phyloP scores from a whole-genome alignment of 2,888 invertebrate species.

The Diplazon laetatorius region DNA sequence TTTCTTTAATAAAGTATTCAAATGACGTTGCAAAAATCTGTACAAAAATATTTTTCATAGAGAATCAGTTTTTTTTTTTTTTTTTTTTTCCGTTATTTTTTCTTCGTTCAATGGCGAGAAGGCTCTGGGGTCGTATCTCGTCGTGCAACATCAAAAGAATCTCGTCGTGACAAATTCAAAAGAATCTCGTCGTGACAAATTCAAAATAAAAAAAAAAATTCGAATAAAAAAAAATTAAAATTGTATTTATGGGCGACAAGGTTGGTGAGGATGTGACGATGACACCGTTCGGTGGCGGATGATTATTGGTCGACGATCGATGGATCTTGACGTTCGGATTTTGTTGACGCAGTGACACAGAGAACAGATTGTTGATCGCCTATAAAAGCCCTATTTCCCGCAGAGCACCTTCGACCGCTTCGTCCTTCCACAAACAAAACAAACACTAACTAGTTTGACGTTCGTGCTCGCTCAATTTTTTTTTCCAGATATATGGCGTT shows the following conservation, averaged over 20 bases:
- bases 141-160: too few relatives aligned
- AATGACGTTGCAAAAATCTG: constrained; percentile 61
- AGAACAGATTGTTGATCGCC: constrained; percentile 72
- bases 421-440: constrained; percentile 88
- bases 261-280: constrained; percentile 73
- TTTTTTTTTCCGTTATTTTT: too few relatives aligned
- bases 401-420: constrained; percentile 96
- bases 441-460: constrained; percentile 79
- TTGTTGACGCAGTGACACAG: constrained; percentile 74
- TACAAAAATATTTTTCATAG: too few relatives aligned
- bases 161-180: too few relatives aligned
- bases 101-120: constrained; percentile 48
- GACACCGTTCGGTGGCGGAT: constrained; percentile 74
- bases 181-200: too few relatives aligned
- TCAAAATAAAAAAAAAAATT: too few relatives aligned
- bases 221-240: too few relatives aligned
- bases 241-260: too few relatives aligned
- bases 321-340: constrained; percentile 71
- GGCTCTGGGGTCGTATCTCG: too few relatives aligned
- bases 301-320: constrained; percentile 73
- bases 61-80: too few relatives aligned
- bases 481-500: constrained; percentile 16
- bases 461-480: constrained; percentile 62
- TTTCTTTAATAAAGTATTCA: constrained; percentile 53
- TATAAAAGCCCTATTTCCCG: constrained; percentile 97